phyloP scores from a whole-genome alignment of 2,888 invertebrate species.

The Sphaerophoria taeniata region DNA sequence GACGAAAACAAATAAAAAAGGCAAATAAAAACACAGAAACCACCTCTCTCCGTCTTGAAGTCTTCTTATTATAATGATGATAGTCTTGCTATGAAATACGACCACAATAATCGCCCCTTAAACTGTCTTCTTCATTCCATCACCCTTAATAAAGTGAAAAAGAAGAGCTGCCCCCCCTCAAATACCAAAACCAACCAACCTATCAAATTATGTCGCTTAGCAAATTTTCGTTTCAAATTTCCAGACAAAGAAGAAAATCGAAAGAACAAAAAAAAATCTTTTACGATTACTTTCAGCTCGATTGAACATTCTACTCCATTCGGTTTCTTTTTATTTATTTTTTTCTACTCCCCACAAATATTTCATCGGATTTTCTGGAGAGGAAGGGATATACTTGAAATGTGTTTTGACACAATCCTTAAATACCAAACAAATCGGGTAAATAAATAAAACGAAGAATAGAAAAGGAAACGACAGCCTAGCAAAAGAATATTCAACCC shows the following conservation, averaged over 20 bases:
- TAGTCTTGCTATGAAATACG: slow-evolving; percentile 65
- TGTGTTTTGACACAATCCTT: slow-evolving; percentile 69
- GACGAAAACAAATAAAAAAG: slow-evolving; percentile 48
- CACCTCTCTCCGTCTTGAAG: slow-evolving; percentile 35
- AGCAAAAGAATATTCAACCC: not conserved
- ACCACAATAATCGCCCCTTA: slow-evolving; percentile 54
- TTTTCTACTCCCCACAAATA: not conserved
- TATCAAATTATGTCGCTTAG: slow-evolving; percentile 58
- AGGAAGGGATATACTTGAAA: slow-evolving; percentile 41
- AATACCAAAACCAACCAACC: slow-evolving; percentile 9
- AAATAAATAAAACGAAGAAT: slow-evolving; percentile 30
- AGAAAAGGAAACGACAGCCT: slow-evolving; percentile 1
- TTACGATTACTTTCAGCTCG: slow-evolving; percentile 70
- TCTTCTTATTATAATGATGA: slow-evolving; percentile 40
- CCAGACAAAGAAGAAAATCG: slow-evolving; percentile 33
- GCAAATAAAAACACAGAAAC: slow-evolving; percentile 32
- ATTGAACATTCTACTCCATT: slow-evolving; percentile 57
- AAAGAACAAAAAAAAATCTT: slow-evolving; percentile 36
- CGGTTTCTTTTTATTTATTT: not conserved
- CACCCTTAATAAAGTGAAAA: not conserved
- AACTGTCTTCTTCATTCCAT: slow-evolving; percentile 45
- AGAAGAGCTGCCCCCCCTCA: not conserved
- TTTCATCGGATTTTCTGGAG: not conserved
- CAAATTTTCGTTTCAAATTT: slow-evolving; percentile 70
- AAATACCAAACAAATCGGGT: slow-evolving; percentile 61